Evolutionary conservation across 1,140 invertebrate genomes (phyloP), one percentile per base, ranked within the genome.

Genomic region (Brachionus paranguensis): DNA sequence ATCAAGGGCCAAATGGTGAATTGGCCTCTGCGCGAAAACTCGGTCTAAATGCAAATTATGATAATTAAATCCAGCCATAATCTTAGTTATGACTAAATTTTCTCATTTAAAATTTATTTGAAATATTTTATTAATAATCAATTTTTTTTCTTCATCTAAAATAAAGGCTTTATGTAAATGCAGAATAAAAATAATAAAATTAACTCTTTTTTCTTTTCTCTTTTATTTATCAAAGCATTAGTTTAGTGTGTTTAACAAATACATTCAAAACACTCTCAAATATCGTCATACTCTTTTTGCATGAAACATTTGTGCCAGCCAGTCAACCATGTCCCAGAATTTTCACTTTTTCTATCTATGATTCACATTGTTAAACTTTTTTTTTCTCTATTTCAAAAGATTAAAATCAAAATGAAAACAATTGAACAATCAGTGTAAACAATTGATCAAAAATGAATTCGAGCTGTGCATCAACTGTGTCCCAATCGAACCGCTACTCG

Each of bases 31-130:
- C 7, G 53, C 53, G 1, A 3, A 55, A 33, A 68, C 24, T 68
- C 24, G 64, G 4, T 41, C 29, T 72, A 10, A 72, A 41, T 72
- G 10, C 33, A 72, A 72, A 72, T 72, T 72, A 72, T 72, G 68
- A 41, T 72, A 72, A 72, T 72, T 72, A 72, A 72, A 72, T 72
- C 68, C 68, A 68, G 17, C 20, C 24, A 68, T 68, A 68, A 68
- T 68, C 64, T 68, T 37, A 20, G 29, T 37, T 37, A 72, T 72
- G 68, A 72, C 68, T 72, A 72, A 43, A n/a, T 72, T 72, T 68
- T 68, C 53, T 55, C 53, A 41, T 72, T 72, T 41, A 72, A 72
- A 41, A 72, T 72, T 68, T 68, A 12, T 68, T 68, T 68, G 24
- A 41, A 41, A 41, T 41, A 41, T 41, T 72, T 72, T 72, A 41